A percentile compares a stretch with the other conserved stretches of the same genome.
Evolutionary conservation across 2,888 invertebrate species (phyloP).

Genomic region (Rhodophaea formosa): DNA sequence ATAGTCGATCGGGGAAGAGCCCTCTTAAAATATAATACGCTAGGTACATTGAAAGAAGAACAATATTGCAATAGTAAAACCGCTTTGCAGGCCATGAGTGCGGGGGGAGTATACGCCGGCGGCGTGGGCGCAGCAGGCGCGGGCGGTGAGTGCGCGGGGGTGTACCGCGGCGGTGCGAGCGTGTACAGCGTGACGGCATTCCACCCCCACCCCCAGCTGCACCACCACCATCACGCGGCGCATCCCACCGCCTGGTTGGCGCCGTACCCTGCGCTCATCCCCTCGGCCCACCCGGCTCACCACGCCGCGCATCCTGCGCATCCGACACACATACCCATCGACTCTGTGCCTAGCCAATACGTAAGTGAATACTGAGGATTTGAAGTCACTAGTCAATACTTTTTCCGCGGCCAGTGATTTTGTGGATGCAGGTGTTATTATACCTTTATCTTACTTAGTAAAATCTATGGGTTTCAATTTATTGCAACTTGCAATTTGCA

Average conservation of each 20-base stretch:
- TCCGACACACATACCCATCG: constrained; percentile 70
- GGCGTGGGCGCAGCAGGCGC: constrained; percentile 58
- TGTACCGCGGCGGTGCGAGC: constrained; percentile 69
- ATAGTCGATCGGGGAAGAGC: no score
- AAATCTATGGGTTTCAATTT: no score
- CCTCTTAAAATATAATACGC: no score
- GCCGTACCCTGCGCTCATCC: constrained; percentile 71
- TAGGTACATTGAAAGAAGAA: no score
- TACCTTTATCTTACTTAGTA: not conserved
- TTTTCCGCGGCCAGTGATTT: not conserved
- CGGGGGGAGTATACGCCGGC: constrained; percentile 69
- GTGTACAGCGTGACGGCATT: constrained; percentile 73
- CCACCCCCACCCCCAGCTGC: constrained; percentile 70
- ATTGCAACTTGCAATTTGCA: no score
- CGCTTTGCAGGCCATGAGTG: constrained; percentile 60
- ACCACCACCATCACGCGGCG: constrained; percentile 69
- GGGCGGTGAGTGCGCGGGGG: constrained; percentile 65
- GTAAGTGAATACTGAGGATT: constrained; percentile 47
- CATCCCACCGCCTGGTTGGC: constrained; percentile 72
- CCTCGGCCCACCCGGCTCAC: constrained; percentile 62
- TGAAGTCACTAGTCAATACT: not conserved
- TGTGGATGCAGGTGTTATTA: not conserved
- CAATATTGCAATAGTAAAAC: not conserved
- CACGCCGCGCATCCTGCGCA: constrained; percentile 66
- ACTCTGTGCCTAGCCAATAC: constrained; percentile 77